Percentiles rank a stretch among this genome's conserved stretches.
phyloP scores from a whole-genome alignment of 2,113 vertebrate species.

The Prietella phreatophila region DNA sequence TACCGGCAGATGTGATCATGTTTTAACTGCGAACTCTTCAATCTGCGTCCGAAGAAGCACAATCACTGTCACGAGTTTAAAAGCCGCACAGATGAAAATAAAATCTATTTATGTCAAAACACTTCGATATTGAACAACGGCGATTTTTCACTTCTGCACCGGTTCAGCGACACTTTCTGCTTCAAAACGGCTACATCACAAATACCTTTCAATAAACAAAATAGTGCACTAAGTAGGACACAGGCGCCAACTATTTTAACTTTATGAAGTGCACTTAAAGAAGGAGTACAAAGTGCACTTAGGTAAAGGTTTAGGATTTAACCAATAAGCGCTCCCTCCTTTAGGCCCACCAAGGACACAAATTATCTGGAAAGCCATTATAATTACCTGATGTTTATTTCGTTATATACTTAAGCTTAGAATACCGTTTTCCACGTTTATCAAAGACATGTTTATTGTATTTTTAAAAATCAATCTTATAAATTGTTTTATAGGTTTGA shows the following conservation, averaged over 20 bases:
- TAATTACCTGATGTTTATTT: constrained; percentile 43
- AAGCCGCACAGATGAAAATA: not conserved
- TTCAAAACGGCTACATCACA: not conserved
- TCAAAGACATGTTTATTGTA: not conserved
- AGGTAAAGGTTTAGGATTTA: not conserved
- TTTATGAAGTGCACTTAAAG: not conserved
- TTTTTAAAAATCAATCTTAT: not conserved
- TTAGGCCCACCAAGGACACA: constrained; percentile 45
- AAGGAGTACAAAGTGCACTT: too few species aligned
- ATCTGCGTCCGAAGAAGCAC: not conserved
- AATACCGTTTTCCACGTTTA: not conserved
- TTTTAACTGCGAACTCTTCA: constrained; percentile 38
- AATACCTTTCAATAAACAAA: not conserved
- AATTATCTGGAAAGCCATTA: not conserved
- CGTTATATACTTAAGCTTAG: not conserved
- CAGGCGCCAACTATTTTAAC: not conserved
- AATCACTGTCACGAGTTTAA: not conserved
- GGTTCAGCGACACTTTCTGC: constrained; percentile 56
- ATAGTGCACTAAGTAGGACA: not conserved
- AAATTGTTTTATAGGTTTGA: not conserved
- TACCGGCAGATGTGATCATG: constrained; percentile 80
- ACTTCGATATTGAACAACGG: not conserved
- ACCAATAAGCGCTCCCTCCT: constrained; percentile 30
- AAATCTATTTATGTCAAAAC: not conserved
- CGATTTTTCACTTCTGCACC: not conserved